Conservation (phyloP, 2,113 vertebrate genomes). For the Xiphophorus hellerii region DNA sequence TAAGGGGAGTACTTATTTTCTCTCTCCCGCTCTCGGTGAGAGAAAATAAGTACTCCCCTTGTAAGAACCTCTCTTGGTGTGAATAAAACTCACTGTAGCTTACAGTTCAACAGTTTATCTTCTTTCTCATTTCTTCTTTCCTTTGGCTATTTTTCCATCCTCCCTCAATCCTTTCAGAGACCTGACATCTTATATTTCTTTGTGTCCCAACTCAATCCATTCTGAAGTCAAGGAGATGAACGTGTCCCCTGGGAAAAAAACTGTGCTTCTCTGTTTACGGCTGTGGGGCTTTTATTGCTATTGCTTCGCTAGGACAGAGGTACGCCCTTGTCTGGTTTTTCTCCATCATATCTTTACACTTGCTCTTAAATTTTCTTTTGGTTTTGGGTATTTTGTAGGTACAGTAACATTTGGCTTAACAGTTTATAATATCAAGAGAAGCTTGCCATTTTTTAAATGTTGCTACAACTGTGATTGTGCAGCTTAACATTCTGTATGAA, state of each 20-base stretch:
- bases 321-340: constrained; percentile 4
- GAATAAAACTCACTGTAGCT: constrained; percentile 10
- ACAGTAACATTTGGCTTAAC: not conserved
- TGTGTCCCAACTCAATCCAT: constrained; percentile 38
- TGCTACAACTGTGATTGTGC: not conserved
- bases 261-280: constrained; percentile 57
- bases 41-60: not conserved
- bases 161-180: constrained; percentile 40
- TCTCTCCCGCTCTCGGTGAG: not conserved
- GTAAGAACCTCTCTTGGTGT: not conserved
- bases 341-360: not conserved
- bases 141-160: constrained; percentile 29
- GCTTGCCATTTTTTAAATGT: not conserved
- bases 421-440: not conserved
- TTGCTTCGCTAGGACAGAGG: constrained; percentile 52
- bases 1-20: not conserved
- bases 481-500: not conserved
- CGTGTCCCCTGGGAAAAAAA: constrained; percentile 51
- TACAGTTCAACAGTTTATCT: constrained; percentile 31
- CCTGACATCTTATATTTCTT: constrained; percentile 43
- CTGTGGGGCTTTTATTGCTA: constrained; percentile 53
- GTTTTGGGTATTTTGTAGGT: not conserved
- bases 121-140: constrained; percentile 21
- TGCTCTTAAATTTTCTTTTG: constrained; percentile 3
- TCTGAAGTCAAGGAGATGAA: constrained; percentile 65